These are phyloP conservation scores for Drosophila helvetica DNA, from an alignment of 2,888 invertebrate genomes.

Conservation along the genomic window DNA sequence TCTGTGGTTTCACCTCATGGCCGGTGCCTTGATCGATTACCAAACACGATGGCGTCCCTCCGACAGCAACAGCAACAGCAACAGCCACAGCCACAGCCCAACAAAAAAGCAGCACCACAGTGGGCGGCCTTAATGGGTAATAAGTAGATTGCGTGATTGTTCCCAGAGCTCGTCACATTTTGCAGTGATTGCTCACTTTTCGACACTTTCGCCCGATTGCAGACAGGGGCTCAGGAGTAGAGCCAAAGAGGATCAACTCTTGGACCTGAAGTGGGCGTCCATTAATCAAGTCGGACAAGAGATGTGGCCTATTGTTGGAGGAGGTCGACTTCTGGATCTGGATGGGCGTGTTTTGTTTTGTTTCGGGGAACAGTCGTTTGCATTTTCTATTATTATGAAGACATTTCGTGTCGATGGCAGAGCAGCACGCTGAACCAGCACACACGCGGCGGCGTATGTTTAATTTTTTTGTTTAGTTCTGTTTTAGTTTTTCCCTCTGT, in stretches of 20 bases:
- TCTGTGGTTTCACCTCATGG: slow-evolving; percentile 41
- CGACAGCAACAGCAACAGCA: too few relatives aligned
- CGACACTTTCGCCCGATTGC: slow-evolving; percentile 59
- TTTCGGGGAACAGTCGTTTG: slow-evolving; percentile 47
- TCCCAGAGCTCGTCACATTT: slow-evolving; percentile 62
- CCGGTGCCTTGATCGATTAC: slow-evolving; percentile 77
- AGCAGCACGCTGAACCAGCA: slow-evolving; percentile 12
- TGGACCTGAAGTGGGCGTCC: slow-evolving; percentile 44
- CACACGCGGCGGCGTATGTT: slow-evolving; percentile 49
- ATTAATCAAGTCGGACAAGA: slow-evolving; percentile 69
- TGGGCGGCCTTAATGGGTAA: slow-evolving; percentile 77
- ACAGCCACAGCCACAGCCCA: slow-evolving; percentile 14
- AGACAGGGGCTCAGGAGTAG: slow-evolving; percentile 38
- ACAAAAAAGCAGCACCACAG: slow-evolving; percentile 5
- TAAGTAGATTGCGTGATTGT: slow-evolving; percentile 80
- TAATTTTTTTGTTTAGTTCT: slow-evolving; percentile 48
- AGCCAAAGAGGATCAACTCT: slow-evolving; percentile 45
- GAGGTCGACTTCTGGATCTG: background rate
- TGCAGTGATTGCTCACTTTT: slow-evolving; percentile 79
- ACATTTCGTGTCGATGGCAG: slow-evolving; percentile 67
- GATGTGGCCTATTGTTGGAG: slow-evolving; percentile 22
- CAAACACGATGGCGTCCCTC: slow-evolving; percentile 57
- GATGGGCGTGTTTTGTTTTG: slow-evolving; percentile 55
- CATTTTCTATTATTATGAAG: slow-evolving; percentile 72
- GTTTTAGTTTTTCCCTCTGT: slow-evolving; percentile 43